Evolutionary conservation across 2,113 vertebrate genomes (phyloP).

Genomic region (Symphodus melops): DNA sequence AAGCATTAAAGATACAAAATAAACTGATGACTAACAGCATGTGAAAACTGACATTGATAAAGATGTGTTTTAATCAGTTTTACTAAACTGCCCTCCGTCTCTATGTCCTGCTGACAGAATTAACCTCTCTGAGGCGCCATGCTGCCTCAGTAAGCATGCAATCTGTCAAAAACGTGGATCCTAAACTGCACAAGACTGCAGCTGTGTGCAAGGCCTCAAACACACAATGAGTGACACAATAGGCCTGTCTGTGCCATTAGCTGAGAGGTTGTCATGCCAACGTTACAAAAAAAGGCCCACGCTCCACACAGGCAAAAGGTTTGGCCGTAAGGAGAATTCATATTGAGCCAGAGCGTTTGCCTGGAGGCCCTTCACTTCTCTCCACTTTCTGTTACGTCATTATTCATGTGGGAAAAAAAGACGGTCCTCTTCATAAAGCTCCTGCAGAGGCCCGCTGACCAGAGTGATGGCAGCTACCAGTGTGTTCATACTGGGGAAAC

Average conservation of each 20-base stretch:
- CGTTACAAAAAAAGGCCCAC: constrained; percentile 58
- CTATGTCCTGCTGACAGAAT: constrained; percentile 26
- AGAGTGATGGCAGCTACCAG: neutral
- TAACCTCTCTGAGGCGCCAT: constrained; percentile 28
- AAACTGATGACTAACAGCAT: neutral
- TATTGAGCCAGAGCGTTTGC: constrained; percentile 34
- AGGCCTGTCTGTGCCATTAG: constrained; percentile 50
- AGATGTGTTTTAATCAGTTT: constrained; percentile 18
- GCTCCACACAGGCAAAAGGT: constrained; percentile 5
- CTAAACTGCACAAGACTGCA: constrained; percentile 44
- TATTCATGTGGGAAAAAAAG: constrained; percentile 27
- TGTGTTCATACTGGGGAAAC: constrained; percentile 7
- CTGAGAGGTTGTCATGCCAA: constrained; percentile 73
- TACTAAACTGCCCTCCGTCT: constrained; percentile 11
- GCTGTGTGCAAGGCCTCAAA: constrained; percentile 54
- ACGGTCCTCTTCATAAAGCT: neutral
- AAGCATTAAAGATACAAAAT: neutral
- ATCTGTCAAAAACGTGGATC: constrained; percentile 50
- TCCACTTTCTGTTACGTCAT: constrained; percentile 46
- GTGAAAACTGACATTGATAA: constrained; percentile 10
- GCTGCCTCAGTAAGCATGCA: constrained; percentile 15
- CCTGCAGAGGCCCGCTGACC: neutral
- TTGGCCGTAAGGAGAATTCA: constrained; percentile 46
- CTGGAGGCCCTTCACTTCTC: constrained; percentile 39
- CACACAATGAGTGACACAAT: constrained; percentile 61